phyloP scores from a whole-genome alignment of 2,888 invertebrate genomes.

The Caenorhabditis auriculariae region DNA sequence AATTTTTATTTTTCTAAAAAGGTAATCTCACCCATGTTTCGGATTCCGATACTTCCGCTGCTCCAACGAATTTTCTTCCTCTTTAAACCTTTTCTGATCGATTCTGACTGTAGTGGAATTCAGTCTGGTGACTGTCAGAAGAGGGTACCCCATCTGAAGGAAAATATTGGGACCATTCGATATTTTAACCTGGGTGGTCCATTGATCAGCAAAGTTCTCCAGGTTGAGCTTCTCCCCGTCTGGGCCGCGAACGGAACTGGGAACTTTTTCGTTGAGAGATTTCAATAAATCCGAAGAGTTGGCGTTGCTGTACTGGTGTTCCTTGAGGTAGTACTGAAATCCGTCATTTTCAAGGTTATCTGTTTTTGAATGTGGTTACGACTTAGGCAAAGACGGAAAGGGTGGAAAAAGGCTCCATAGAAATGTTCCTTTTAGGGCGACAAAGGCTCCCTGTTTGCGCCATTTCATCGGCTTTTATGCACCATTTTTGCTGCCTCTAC shows the following conservation, averaged over 20 bases:
- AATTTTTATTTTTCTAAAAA: not conserved
- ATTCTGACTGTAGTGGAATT: conserved; percentile 38
- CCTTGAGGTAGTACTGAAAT: conserved; percentile 76
- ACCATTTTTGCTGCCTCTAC: not conserved
- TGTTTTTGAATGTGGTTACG: not conserved
- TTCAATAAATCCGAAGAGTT: conserved; percentile 82
- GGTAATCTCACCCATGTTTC: conserved; percentile 28
- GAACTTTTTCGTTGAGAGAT: conserved; percentile 71
- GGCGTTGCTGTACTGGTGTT: conserved; percentile 75
- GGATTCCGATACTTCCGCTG: conserved; percentile 44
- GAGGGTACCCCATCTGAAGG: conserved; percentile 44
- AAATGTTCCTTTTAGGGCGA: too few species aligned
- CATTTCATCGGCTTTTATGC: not conserved
- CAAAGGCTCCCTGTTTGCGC: too few species aligned
- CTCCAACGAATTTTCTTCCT: conserved; percentile 35
- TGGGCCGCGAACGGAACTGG: conserved; percentile 58
- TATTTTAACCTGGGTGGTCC: conserved; percentile 73
- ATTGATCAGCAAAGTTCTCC: conserved; percentile 74
- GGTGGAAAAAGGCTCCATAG: too few species aligned
- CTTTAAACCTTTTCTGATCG: conserved; percentile 49
- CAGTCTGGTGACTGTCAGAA: conserved; percentile 34
- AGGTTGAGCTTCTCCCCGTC: conserved; percentile 48
- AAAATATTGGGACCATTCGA: not conserved
- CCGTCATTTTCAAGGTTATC: not conserved
- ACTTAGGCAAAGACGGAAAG: not conserved